Evolutionary conservation across 2,113 vertebrate species (phyloP), one percentile per base, ranked within the genome.

Genomic region (Typhlomys cinereus): DNA sequence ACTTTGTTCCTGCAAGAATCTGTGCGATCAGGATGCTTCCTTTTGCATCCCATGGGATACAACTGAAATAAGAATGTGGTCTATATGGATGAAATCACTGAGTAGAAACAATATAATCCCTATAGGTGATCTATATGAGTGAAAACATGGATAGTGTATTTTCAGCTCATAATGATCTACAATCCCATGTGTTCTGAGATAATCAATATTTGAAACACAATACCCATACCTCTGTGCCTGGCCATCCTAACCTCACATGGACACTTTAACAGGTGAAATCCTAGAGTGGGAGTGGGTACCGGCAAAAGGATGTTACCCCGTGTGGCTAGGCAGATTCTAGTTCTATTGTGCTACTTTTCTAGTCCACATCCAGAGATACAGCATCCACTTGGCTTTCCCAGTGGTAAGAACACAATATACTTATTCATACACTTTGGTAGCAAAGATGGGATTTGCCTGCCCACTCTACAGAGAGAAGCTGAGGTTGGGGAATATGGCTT

Each of bases 21-120:
- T 50, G 70, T 85, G 23, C 69, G 83, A 71, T 25, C 17, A 69
- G 15, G 11, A 88, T 75, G 27, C 50, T 80, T 90, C 59, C 23
- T 78, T 83, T 83, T 50, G 82, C 13, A 91, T 81, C 84, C 83
- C 7, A 54, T 4, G 31, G 27, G 31, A 52, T 46, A 67, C 78
- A 54, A 36, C 31, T 67, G 41, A 88, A 70, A 94, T 20, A 89
- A 95, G 59, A 71, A 83, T 69, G 12, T 74, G 39, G 79, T 21
- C 17, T 82, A 8, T 41, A 13, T 54, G 34, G 25, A 46, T 89
- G 57, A 74, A 81, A 59, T 59, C 39, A 80, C 2, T 82, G 70
- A 70, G 29, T 91, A 21, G 66, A 86, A 94, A 76, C 44, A 84
- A 5, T 75, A 36, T 17, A 52, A 52, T 52, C 9, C n/a, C n/a